These are phyloP conservation scores for Parelbella ahira DNA, from an alignment of 2,888 invertebrate species.

Conservation along the genomic window DNA sequence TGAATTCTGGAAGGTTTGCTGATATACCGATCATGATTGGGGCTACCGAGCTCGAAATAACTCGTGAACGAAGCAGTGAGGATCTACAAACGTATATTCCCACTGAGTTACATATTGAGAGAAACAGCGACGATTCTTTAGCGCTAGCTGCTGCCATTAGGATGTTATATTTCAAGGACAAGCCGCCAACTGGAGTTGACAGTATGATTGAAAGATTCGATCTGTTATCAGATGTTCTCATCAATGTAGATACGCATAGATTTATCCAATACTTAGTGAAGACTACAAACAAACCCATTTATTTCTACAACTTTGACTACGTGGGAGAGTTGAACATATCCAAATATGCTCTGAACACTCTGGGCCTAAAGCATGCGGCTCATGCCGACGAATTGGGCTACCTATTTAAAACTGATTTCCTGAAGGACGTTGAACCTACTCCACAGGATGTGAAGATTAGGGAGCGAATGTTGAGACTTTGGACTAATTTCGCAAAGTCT, in stretches of 20 bases:
- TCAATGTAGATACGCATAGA: conserved; percentile 57
- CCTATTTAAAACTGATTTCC: conserved; percentile 55
- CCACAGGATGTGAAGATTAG: conserved; percentile 60
- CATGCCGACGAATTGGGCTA: conserved; percentile 67
- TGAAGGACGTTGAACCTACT: conserved; percentile 52
- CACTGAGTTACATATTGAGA: conserved; percentile 48
- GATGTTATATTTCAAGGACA: conserved; percentile 54
- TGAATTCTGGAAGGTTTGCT: conserved; percentile 61
- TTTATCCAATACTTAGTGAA: conserved; percentile 58
- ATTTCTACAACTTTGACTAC: conserved; percentile 66
- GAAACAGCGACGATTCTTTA: conserved; percentile 48
- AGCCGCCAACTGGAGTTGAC: conserved; percentile 40
- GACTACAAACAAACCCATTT: conserved; percentile 57
- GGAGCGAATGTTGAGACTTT: conserved; percentile 62
- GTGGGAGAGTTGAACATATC: conserved; percentile 57
- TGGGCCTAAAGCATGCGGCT: conserved; percentile 47
- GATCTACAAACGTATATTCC: conserved; percentile 60
- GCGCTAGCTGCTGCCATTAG: conserved; percentile 52
- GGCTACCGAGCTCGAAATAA: conserved; percentile 50
- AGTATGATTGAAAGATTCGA: conserved; percentile 51
- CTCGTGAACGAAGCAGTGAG: conserved; percentile 40
- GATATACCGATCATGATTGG: conserved; percentile 66
- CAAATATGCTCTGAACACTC: conserved; percentile 35
- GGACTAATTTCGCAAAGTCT: conserved; percentile 73
- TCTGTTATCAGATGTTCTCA: conserved; percentile 50